These are phyloP conservation scores for Eleutherodactylus coqui DNA, from an alignment of 2,797 vertebrate species.

Conservation along the genomic window DNA sequence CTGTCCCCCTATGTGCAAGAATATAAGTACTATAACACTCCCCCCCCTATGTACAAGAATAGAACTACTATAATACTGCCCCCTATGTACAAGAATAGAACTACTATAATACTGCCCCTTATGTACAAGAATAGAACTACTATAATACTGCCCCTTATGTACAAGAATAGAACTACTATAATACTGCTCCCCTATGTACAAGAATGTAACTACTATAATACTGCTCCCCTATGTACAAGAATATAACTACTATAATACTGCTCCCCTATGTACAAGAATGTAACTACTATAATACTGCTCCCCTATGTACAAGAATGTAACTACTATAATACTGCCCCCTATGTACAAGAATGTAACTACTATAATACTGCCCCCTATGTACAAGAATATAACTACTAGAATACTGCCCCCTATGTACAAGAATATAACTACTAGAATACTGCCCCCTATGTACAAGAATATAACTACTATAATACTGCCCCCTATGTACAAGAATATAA, in stretches of 20 bases:
- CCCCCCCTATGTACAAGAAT: background rate
- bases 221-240: too few relatives aligned
- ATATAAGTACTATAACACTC: constrained; percentile 18
- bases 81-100: background rate
- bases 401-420: background rate
- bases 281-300: too few relatives aligned
- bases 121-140: constrained; percentile 10
- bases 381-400: constrained; percentile 10
- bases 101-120: background rate
- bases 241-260: too few relatives aligned
- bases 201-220: too few relatives aligned
- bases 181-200: background rate
- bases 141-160: constrained; percentile 1
- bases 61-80: constrained; percentile 7
- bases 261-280: too few relatives aligned
- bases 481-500: background rate
- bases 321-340: constrained; percentile 7
- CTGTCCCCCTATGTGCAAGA: background rate
- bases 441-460: background rate
- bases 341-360: constrained; percentile 6
- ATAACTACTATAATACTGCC: constrained; percentile 14
- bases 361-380: constrained; percentile 3
- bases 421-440: constrained; percentile 22
- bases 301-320: background rate
- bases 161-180: constrained; percentile 25